Base-by-base conservation (phyloP, 1,140 invertebrate genomes). In the Drosophila pachea region DNA sequence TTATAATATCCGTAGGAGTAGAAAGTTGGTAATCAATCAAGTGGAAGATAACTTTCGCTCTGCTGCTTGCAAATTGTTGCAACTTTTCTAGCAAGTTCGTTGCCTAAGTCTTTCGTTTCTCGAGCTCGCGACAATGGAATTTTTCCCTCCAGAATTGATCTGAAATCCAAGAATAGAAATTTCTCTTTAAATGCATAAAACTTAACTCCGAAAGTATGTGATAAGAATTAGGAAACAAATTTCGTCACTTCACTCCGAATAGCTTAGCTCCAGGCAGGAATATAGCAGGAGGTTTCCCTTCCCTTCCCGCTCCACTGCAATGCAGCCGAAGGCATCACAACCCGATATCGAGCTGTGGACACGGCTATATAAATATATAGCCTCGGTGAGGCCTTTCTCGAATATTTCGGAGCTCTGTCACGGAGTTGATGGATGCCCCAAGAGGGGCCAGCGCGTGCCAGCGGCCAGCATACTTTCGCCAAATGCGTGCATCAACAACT, bases 21-120 rank as follows among this genome's bases (percentile, higher is more conserved):
- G 79, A 83, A 83, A 83, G 79, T 83, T 76, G 64, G 73, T 68
- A 76, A 79, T 83, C 79, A 84, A 83, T 83, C 79, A 84, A 84
- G 81, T 74, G 58, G 47, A 64, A 78, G 78, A 83, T 84, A 84
- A 83, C 79, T 83, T 83, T 83, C 79, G 79, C 79, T 83, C 76
- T 76, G 81, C 62, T 64, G 81, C 62, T 64, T 73, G 70, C 62
- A 76, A 70, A 68, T 69, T 64, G 68, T 49, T 66, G 52, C 61
- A 64, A 52, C 29, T 73, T 68, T 79, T 78, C 77, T 73, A 69
- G 74, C 67, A 63, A 77, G 81, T 86, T 86, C 71, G 81, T 86
- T 76, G 79, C 76, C 82, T 81, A 76, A 79, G 81, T 84, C 74
- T 73, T 76, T 73, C 58, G 60, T 75, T 45, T 72, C 11, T 36